These are phyloP conservation scores for Coelogynopora nodosa DNA, from an alignment of 2,888 invertebrate species.

Conservation along the genomic window DNA sequence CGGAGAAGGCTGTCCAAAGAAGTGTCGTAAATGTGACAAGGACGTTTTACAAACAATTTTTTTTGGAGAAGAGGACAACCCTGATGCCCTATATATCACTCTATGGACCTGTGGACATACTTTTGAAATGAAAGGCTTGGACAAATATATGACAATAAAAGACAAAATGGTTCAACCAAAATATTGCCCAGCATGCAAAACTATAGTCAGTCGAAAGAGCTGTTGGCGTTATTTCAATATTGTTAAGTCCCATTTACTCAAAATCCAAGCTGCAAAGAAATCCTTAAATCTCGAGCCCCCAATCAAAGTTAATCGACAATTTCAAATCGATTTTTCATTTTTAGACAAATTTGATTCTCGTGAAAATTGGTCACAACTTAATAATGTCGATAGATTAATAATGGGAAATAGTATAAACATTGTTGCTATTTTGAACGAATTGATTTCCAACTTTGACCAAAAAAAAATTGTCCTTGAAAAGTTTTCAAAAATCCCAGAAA, in stretches of 20 bases:
- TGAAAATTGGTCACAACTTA: neutral
- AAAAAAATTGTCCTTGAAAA: neutral
- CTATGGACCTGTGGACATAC: slow-evolving; percentile 56
- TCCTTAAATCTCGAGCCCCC: too few species aligned
- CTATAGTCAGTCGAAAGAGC: neutral
- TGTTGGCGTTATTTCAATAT: slow-evolving; percentile 14
- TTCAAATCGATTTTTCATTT: too few species aligned
- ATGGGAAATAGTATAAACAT: neutral
- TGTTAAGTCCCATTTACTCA: neutral
- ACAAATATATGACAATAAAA: slow-evolving; percentile 51
- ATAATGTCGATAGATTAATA: neutral
- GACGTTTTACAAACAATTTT: slow-evolving; percentile 51
- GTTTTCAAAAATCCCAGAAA: neutral
- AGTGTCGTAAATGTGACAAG: slow-evolving; percentile 66
- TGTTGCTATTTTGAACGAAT: neutral
- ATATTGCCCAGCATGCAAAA: slow-evolving; percentile 37
- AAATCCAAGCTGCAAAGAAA: neutral
- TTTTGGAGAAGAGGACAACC: slow-evolving; percentile 64
- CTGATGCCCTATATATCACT: slow-evolving; percentile 61
- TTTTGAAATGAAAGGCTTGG: slow-evolving; percentile 59
- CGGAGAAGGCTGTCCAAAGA: slow-evolving; percentile 69
- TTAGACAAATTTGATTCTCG: neutral
- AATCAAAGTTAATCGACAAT: neutral
- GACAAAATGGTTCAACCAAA: slow-evolving; percentile 50
- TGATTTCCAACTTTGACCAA: too few species aligned